Conservation (phyloP, 2,113 vertebrate species). For the Amblyornis subalaris region DNA sequence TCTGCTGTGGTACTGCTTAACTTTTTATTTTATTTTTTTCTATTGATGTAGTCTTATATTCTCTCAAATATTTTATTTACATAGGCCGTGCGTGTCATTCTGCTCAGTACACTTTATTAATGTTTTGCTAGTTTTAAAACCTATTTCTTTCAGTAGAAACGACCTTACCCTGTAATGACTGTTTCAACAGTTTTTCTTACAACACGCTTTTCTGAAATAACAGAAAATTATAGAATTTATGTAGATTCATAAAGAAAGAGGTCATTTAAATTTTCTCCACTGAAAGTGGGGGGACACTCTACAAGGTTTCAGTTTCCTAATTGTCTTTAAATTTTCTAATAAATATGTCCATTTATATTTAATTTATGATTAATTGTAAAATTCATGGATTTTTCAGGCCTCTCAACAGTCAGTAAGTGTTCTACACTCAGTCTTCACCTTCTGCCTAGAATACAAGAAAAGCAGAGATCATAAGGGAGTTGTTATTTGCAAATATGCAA, state of each 20-base stretch:
- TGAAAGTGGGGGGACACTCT: background rate
- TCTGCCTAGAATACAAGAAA: background rate
- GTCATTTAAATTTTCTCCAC: background rate
- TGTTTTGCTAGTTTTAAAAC: background rate
- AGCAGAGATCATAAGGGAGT: rapidly evolving
- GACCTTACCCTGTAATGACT: background rate
- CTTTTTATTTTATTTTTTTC: background rate
- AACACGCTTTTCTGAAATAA: background rate
- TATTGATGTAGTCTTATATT: background rate
- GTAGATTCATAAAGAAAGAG: background rate
- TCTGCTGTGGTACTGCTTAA: background rate
- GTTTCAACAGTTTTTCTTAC: background rate
- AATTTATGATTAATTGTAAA: background rate
- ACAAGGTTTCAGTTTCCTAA: background rate
- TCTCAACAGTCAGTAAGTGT: background rate
- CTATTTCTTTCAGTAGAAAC: background rate
- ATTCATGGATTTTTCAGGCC: background rate
- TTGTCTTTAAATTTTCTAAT: background rate
- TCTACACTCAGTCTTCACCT: background rate
- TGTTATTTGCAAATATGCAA: background rate
- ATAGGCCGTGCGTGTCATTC: background rate
- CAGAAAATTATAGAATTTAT: background rate
- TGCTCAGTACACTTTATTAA: background rate
- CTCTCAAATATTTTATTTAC: background rate
- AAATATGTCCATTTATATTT: background rate